A percentile compares a stretch with the other conserved stretches of the same genome.
Evolutionary conservation across 1,140 invertebrate species (phyloP).

Genomic region (Ceratitis capitata): DNA sequence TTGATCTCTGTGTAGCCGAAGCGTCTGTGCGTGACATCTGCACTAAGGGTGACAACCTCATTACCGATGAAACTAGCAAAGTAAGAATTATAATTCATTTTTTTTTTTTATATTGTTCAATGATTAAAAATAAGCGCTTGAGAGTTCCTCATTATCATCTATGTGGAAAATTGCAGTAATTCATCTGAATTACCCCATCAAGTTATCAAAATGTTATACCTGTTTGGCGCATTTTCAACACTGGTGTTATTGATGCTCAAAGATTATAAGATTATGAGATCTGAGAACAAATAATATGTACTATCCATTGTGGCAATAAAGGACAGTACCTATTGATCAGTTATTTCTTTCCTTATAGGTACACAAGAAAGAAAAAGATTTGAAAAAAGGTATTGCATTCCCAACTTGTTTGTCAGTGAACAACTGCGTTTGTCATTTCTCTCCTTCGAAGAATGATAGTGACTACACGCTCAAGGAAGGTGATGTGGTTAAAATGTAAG

Average conservation of each 20-base stretch:
- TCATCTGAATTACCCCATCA: not conserved
- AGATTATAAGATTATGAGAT: slow-evolving; percentile 65
- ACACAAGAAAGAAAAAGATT: slow-evolving; percentile 98
- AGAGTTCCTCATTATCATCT: slow-evolving; percentile 49
- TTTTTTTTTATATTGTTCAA: slow-evolving; percentile 48
- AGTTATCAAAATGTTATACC: not conserved
- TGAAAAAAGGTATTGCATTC: slow-evolving; percentile 98
- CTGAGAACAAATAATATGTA: slow-evolving; percentile 52
- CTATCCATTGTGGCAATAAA: not conserved
- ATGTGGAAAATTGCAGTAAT: slow-evolving; percentile 43
- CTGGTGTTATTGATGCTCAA: slow-evolving; percentile 40
- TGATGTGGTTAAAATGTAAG: slow-evolving; percentile 96
- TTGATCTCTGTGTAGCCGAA: slow-evolving; percentile 87
- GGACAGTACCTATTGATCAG: too few species aligned
- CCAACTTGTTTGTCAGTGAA: slow-evolving; percentile 98
- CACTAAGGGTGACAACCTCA: slow-evolving; percentile 87
- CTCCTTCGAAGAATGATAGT: slow-evolving; percentile 91
- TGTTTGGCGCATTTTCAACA: not conserved
- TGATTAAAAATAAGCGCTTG: slow-evolving; percentile 59
- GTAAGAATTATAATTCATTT: slow-evolving; percentile 65
- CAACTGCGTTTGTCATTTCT: slow-evolving; percentile 99
- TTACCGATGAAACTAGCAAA: slow-evolving; percentile 93
- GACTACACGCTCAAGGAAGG: slow-evolving; percentile 90
- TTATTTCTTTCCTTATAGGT: slow-evolving; percentile 50
- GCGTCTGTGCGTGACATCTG: slow-evolving; percentile 92